Percentiles rank a stretch among this genome's conserved stretches.
phyloP scores from a whole-genome alignment of 1,140 invertebrate genomes.

The Macrobrachium nipponense region DNA sequence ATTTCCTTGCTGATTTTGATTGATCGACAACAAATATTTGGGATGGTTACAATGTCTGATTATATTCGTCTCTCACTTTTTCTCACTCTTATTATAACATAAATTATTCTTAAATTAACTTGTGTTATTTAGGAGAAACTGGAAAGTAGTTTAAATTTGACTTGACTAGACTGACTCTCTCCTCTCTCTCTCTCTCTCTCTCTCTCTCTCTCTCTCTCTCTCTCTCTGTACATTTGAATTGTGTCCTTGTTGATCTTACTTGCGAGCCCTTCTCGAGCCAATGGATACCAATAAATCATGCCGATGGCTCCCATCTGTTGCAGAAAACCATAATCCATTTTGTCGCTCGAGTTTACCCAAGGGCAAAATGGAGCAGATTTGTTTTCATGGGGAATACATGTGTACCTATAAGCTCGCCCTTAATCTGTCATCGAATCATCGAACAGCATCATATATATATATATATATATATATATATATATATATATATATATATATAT shows the following conservation, averaged over 20 bases:
- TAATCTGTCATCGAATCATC: neutral
- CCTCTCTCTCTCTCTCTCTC: constrained; percentile 6
- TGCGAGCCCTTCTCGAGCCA: neutral
- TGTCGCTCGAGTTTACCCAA: too few species aligned
- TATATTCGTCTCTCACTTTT: too few species aligned
- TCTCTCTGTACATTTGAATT: neutral
- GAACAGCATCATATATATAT: neutral
- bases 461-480: neutral
- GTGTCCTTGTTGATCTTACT: neutral
- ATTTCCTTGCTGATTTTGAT: too few species aligned
- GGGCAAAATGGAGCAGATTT: too few species aligned
- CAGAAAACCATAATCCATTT: too few species aligned
- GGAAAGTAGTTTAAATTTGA: too few species aligned
- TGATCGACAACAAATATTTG: too few species aligned
- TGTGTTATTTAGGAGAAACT: too few species aligned
- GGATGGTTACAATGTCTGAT: too few species aligned
- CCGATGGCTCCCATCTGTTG: too few species aligned
- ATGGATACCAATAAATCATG: neutral
- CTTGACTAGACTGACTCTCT: too few species aligned
- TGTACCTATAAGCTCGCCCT: neutral
- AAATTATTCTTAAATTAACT: too few species aligned
- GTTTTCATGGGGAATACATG: neutral
- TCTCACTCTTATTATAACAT: neutral
- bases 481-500: neutral
- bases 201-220: constrained; percentile 1